Evolutionary conservation across 2,888 invertebrate species (phyloP).

Genomic region (Eledona agricola): DNA sequence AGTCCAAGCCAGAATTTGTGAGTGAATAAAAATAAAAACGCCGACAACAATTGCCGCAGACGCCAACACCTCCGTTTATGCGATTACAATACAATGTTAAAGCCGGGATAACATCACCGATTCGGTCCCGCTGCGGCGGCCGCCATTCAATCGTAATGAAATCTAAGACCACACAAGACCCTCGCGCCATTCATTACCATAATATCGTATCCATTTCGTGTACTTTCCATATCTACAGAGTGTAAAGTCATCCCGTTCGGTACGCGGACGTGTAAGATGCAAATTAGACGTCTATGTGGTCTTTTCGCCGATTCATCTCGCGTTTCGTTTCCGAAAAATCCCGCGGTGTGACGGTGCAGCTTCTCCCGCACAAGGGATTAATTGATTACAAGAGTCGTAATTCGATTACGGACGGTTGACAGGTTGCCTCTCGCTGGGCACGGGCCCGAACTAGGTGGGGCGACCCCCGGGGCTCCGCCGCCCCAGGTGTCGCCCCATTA

Average conservation of each 20-base stretch:
- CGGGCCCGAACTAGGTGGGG: conserved; percentile 47
- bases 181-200: conserved; percentile 50
- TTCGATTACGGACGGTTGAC: conserved; percentile 43
- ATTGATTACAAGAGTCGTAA: conserved; percentile 37
- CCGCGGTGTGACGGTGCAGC: conserved; percentile 14
- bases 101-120: conserved; percentile 35
- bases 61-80: conserved; percentile 42
- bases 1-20: conserved; percentile 94
- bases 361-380: conserved; percentile 25
- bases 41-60: conserved; percentile 14
- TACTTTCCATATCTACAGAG: conserved; percentile 21
- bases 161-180: conserved; percentile 50
- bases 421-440: conserved; percentile 42
- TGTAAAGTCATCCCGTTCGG: conserved; percentile 30
- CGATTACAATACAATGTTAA: conserved; percentile 39
- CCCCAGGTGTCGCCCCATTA: conserved; percentile 54
- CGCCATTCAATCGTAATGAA: conserved; percentile 45
- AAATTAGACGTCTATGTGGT: conserved; percentile 4
- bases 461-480: conserved; percentile 48
- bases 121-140: conserved; percentile 31
- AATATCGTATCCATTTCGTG: conserved; percentile 39
- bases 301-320: conserved; percentile 25
- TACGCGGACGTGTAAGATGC: conserved; percentile 25
- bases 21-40: conserved; percentile 59
- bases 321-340: not conserved